These are phyloP conservation scores for Caenorhabditis briggsae DNA, from an alignment of 1,140 invertebrate genomes.

Conservation along the genomic window DNA sequence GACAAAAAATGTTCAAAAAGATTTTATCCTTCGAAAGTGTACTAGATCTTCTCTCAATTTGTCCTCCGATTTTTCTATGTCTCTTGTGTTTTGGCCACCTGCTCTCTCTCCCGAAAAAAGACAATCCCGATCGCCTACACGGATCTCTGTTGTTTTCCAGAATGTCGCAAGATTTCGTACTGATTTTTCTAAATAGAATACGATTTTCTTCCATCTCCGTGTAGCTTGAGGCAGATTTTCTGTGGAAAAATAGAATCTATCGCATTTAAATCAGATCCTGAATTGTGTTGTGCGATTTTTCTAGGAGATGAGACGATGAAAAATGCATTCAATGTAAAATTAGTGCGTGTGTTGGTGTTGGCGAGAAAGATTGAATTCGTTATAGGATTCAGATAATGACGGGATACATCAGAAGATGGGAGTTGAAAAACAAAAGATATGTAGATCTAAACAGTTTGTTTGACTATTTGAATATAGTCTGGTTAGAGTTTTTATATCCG, in stretches of 20 bases:
- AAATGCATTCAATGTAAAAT: neutral
- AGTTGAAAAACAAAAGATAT: neutral
- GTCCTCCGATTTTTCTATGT: neutral
- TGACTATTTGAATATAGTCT: too few relatives aligned
- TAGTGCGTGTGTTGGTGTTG: neutral
- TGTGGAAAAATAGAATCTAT: neutral
- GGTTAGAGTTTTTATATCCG: neutral
- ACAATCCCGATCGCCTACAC: neutral
- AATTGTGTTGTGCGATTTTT: neutral
- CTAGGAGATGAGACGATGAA: neutral
- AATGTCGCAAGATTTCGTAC: neutral
- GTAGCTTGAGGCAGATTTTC: neutral
- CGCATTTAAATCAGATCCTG: slow-evolving; percentile 11
- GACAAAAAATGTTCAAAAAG: too few relatives aligned
- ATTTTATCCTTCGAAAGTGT: neutral
- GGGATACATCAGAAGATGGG: neutral
- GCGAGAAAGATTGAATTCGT: neutral
- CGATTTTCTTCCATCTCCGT: neutral
- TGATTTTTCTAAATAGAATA: neutral
- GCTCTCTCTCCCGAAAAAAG: neutral
- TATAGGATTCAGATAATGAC: neutral
- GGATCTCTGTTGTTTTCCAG: neutral
- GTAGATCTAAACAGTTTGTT: neutral
- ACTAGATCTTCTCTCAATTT: neutral
- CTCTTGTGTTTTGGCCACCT: neutral